phyloP scores from a whole-genome alignment of 2,888 invertebrate genomes.

The Drosophila neonasuta region DNA sequence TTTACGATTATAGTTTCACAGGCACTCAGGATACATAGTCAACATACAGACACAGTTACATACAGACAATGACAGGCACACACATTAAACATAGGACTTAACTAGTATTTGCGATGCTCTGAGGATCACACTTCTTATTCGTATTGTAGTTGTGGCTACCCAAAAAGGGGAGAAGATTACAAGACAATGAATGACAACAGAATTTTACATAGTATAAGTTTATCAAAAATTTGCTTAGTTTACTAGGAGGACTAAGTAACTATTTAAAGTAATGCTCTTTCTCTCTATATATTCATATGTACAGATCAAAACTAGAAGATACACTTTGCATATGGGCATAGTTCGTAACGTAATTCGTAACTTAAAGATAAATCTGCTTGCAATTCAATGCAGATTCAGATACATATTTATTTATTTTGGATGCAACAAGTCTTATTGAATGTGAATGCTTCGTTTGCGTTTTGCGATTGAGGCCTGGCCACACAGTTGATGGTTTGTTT shows the following conservation, averaged over 20 bases:
- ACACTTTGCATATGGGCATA: slow-evolving; percentile 68
- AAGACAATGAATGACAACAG: slow-evolving; percentile 63
- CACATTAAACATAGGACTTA: slow-evolving; percentile 26
- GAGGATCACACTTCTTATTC: slow-evolving; percentile 7
- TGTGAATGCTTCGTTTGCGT: slow-evolving; percentile 68
- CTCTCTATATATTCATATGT: slow-evolving; percentile 37
- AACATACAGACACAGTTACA: slow-evolving; percentile 10
- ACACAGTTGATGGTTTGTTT: slow-evolving; percentile 35
- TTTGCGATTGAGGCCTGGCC: slow-evolving; percentile 22
- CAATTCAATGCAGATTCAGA: slow-evolving; percentile 56
- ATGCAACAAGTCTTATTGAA: slow-evolving; percentile 74
- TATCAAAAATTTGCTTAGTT: slow-evolving; percentile 40
- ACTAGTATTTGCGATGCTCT: slow-evolving; percentile 22
- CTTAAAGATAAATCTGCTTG: slow-evolving; percentile 58
- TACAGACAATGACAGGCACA: neutral
- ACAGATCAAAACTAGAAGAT: slow-evolving; percentile 69
- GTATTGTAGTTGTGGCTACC: slow-evolving; percentile 35
- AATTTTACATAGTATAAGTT: slow-evolving; percentile 45
- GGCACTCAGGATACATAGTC: slow-evolving; percentile 21
- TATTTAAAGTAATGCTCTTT: slow-evolving; percentile 28
- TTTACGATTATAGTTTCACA: slow-evolving; percentile 22
- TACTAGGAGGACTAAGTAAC: slow-evolving; percentile 16
- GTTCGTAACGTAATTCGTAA: slow-evolving; percentile 59
- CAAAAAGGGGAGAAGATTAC: slow-evolving; percentile 1
- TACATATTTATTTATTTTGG: slow-evolving; percentile 66